Evolutionary conservation across 2,888 invertebrate species (phyloP).

Genomic region (Thyatira batis): DNA sequence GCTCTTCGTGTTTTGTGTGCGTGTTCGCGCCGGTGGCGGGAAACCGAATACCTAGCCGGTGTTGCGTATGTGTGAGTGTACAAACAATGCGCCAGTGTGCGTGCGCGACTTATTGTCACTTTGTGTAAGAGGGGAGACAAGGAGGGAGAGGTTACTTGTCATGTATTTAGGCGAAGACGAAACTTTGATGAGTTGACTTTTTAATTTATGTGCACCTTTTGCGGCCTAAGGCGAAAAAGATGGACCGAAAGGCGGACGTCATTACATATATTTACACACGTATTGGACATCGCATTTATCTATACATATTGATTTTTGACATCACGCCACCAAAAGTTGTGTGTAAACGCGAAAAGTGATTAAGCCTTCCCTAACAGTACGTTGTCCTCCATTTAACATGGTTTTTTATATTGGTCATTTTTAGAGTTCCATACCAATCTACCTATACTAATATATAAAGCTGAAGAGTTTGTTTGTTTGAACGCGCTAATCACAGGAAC

Average conservation of each 20-base stretch:
- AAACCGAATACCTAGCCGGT: constrained; percentile 81
- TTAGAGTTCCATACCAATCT: too few species aligned
- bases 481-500: too few species aligned
- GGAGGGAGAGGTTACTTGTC: constrained; percentile 78
- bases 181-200: constrained; percentile 77
- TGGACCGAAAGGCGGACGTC: constrained; percentile 33
- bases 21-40: constrained; percentile 79
- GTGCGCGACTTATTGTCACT: constrained; percentile 79
- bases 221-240: constrained; percentile 45
- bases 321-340: constrained; percentile 62
- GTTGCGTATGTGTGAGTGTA: constrained; percentile 65
- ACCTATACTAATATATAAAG: too few species aligned
- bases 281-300: constrained; percentile 48
- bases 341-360: constrained; percentile 50
- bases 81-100: constrained; percentile 68
- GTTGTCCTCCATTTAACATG: background rate
- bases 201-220: constrained; percentile 70
- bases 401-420: background rate
- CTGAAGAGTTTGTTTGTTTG: too few species aligned
- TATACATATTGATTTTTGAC: constrained; percentile 63
- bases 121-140: constrained; percentile 73
- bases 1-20: constrained; percentile 78
- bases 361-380: constrained; percentile 13
- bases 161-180: constrained; percentile 80
- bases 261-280: constrained; percentile 55